Percentiles rank a stretch among this genome's conserved stretches.
phyloP scores from a whole-genome alignment of 2,888 invertebrate genomes.

The Achlya flavicornis region DNA sequence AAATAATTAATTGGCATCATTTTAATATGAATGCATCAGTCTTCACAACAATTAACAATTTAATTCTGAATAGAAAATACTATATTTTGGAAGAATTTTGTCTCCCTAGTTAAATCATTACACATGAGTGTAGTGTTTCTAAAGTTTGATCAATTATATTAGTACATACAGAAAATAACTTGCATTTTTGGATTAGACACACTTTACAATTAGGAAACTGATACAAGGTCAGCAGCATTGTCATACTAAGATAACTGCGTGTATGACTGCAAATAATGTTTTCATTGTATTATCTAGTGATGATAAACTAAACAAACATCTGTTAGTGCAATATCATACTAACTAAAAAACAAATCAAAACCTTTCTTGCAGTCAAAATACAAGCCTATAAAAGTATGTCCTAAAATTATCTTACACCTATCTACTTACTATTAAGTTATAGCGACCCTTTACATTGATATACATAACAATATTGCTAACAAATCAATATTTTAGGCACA shows the following conservation, averaged over 20 bases:
- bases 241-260: conserved; percentile 36
- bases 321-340: background rate
- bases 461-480: conserved; percentile 62
- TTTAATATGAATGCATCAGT: conserved; percentile 71
- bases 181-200: conserved; percentile 31
- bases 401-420: conserved; percentile 12
- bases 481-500: conserved; percentile 78
- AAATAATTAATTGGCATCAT: conserved; percentile 16
- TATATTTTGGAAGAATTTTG: conserved; percentile 24
- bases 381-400: background rate
- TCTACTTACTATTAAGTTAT: conserved; percentile 14
- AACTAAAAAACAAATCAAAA: background rate
- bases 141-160: conserved; percentile 22
- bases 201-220: conserved; percentile 18
- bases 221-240: conserved; percentile 26
- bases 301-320: conserved; percentile 11
- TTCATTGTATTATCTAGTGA: conserved; percentile 31
- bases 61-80: conserved; percentile 23
- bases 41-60: conserved; percentile 49
- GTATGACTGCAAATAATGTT: conserved; percentile 31
- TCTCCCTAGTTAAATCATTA: conserved; percentile 37
- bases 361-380: background rate
- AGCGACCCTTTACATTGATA: conserved; percentile 27
- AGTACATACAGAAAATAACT: conserved; percentile 25
- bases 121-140: conserved; percentile 39